phyloP scores from a whole-genome alignment of 2,797 vertebrate genomes.

The Neomorphus geoffroyi region DNA sequence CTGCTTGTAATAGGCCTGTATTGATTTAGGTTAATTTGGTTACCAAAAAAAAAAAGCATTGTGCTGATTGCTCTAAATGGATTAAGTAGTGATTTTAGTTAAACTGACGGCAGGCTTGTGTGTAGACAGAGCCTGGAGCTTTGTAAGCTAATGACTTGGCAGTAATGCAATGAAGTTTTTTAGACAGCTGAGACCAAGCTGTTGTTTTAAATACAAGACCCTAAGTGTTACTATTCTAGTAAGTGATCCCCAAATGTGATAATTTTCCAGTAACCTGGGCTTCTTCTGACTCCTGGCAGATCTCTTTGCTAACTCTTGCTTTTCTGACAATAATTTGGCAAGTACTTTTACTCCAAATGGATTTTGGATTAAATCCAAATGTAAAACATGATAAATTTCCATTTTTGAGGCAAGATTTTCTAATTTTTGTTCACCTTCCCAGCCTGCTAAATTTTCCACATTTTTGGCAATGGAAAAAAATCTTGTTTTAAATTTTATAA shows the following conservation, averaged over 20 bases:
- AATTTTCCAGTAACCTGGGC: background rate
- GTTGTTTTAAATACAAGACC: background rate
- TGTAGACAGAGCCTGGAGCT: constrained; percentile 65
- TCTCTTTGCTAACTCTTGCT: background rate
- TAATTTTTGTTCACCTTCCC: background rate
- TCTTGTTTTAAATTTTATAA: background rate
- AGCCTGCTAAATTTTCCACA: background rate
- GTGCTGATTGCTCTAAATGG: constrained; percentile 62
- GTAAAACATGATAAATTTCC: background rate
- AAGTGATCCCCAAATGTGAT: background rate
- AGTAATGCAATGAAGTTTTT: background rate
- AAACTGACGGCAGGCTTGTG: constrained; percentile 40
- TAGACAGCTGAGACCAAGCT: constrained; percentile 12
- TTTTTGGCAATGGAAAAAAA: background rate
- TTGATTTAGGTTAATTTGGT: constrained; percentile 62
- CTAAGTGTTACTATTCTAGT: background rate
- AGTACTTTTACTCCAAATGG: background rate
- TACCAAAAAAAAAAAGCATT: constrained; percentile 27
- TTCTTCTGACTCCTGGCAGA: background rate
- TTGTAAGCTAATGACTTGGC: constrained; percentile 65
- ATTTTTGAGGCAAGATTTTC: background rate
- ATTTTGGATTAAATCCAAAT: background rate
- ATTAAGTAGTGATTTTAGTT: constrained; percentile 64
- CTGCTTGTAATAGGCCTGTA: constrained; percentile 34
- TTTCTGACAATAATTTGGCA: background rate